Percentiles rank a stretch among this genome's conserved stretches.
These are phyloP conservation scores for Carcinoscorpius rotundicauda DNA, from an alignment of 1,140 invertebrate genomes.

Conservation along the genomic window DNA sequence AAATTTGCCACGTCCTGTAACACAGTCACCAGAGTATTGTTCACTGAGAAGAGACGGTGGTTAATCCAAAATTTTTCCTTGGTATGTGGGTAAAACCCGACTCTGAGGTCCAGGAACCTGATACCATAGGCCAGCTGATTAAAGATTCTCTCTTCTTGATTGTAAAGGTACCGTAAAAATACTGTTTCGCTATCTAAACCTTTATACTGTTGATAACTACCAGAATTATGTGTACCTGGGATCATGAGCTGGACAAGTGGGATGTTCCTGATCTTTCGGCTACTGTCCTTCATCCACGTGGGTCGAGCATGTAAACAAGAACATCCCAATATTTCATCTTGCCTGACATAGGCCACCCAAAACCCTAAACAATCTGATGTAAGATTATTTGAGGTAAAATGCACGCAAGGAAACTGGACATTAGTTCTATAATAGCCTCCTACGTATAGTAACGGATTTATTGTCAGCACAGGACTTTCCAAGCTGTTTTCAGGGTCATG, in stretches of 20 bases:
- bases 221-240: slow-evolving; percentile 57
- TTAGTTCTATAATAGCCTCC: background rate
- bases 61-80: slow-evolving; percentile 27
- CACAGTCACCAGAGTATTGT: slow-evolving; percentile 21
- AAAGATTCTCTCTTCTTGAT: slow-evolving; percentile 27
- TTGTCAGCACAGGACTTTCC: background rate
- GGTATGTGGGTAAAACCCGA: slow-evolving; percentile 22
- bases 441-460: background rate
- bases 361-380: background rate
- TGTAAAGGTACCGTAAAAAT: slow-evolving; percentile 9
- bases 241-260: slow-evolving; percentile 46
- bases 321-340: background rate
- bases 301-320: background rate
- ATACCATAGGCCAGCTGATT: slow-evolving; percentile 27
- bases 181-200: background rate
- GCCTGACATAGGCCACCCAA: background rate
- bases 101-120: slow-evolving; percentile 27
- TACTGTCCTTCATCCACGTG: slow-evolving; percentile 11
- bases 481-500: background rate
- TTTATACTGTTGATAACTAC: slow-evolving; percentile 40
- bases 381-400: background rate
- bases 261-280: slow-evolving; percentile 33
- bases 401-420: background rate
- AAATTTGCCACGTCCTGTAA: slow-evolving; percentile 23
- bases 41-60: slow-evolving; percentile 28